Base-by-base conservation (phyloP, 2,113 vertebrate genomes). In the Leptobrachium leishanense region DNA sequence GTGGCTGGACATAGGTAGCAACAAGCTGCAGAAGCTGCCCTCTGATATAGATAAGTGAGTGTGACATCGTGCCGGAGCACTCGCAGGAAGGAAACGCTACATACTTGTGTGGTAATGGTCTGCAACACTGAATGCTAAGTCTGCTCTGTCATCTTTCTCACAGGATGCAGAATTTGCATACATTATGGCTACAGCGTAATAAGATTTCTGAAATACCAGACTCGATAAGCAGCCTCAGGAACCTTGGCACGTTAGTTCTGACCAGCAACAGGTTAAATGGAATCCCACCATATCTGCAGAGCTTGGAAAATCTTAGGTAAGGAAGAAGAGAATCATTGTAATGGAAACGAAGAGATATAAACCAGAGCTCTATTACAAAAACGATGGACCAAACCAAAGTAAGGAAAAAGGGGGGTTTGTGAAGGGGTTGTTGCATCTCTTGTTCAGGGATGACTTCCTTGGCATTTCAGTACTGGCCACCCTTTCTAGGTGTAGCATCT, bases 1-100 rank as follows among this genome's bases (percentile, higher is more conserved):
- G 85, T 99, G 97, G 97, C 89, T 99, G 15, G 98, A 99, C 84
- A 94, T 99, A 92, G 96, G 95, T 3, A 94, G 95, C 20, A 99
- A 99, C 90, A 86, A 69, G 20, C 86, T 99, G 11, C 84, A 91
- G 86, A 76, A 83, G 50, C 88, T 99, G 83, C 97, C 98, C 73
- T 86, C 92, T 0, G 84, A 94, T 66, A 93, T 99, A 77, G 92
- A 95, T 88, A 96, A 94, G 97, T 97, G 88, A 86, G 67, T 53
- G 77, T 40, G 8, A 59, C 13, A 46, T 8, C 66, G 7, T 66
- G 20, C 20, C 20, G 20, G 20, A 31, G 20, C 20, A 31, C 20
- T 50, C 8, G 4, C 46, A 50, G 8, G 46, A 8, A 31, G 46
- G 46, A 50, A 50, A 5, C 46, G 8, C 46, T 50, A 8, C 46